Evolutionary conservation across 2,113 vertebrate species (phyloP).

Genomic region (Tragelaphus strepsiceros): DNA sequence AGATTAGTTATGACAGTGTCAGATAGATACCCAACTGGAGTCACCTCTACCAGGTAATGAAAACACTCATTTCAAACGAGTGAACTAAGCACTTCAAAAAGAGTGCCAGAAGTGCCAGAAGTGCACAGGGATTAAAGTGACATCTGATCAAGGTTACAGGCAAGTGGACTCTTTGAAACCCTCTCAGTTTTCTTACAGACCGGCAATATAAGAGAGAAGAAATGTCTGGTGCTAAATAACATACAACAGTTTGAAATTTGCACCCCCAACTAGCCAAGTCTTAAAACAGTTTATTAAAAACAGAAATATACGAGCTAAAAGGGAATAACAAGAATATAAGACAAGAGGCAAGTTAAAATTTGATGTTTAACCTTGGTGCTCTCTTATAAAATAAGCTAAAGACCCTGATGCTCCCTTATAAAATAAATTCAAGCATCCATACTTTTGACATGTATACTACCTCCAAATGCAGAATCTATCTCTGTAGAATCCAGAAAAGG

Average conservation of each 20-base stretch:
- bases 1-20: neutral
- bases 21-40: neutral
- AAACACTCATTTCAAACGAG: constrained; percentile 3
- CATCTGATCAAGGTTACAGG: neutral
- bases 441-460: neutral
- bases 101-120: too few species aligned
- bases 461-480: neutral
- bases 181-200: neutral
- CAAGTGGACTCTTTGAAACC: neutral
- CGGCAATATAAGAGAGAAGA: neutral
- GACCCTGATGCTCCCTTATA: neutral
- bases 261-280: neutral
- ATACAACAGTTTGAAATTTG: neutral
- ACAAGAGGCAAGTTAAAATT: neutral
- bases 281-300: neutral
- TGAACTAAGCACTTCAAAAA: neutral
- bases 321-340: rapidly evolving
- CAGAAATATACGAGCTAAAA: neutral
- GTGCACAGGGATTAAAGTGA: neutral
- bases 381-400: constrained; percentile 1
- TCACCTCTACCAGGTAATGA: neutral
- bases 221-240: neutral
- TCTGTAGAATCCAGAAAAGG: neutral
- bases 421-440: neutral
- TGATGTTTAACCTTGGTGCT: neutral